phyloP scores from a whole-genome alignment of 2,113 vertebrate species.

The Oncorhynchus tshawytscha region DNA sequence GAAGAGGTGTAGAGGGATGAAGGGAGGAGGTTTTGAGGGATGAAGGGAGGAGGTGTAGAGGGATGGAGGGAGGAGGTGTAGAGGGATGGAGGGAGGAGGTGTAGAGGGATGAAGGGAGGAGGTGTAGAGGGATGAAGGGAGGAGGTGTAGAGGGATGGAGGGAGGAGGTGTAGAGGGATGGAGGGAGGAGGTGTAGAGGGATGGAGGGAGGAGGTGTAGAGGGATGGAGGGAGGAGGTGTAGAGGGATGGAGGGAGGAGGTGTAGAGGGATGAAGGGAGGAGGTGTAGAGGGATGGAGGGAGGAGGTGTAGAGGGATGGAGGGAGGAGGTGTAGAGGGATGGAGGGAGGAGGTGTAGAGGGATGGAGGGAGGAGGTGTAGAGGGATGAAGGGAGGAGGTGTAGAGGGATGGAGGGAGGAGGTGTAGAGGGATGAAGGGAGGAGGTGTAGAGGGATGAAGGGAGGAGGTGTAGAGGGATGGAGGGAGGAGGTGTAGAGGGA shows the following conservation, averaged over 20 bases:
- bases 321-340: too few species aligned
- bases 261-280: too few species aligned
- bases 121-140: constrained; percentile 1
- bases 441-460: constrained; percentile 1
- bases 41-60: neutral
- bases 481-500: neutral
- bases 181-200: neutral
- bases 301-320: neutral
- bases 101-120: neutral
- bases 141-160: neutral
- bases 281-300: constrained; percentile 1
- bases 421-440: neutral
- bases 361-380: neutral
- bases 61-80: neutral
- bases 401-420: constrained; percentile 10
- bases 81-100: constrained; percentile 9
- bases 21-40: constrained; percentile 7
- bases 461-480: neutral
- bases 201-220: too few species aligned
- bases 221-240: neutral
- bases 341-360: constrained; percentile 8
- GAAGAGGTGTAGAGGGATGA: too few species aligned
- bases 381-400: too few species aligned
- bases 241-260: constrained; percentile 9
- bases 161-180: neutral